phyloP scores from a whole-genome alignment of 2,888 invertebrate species.

The Drymonia ruficornis region DNA sequence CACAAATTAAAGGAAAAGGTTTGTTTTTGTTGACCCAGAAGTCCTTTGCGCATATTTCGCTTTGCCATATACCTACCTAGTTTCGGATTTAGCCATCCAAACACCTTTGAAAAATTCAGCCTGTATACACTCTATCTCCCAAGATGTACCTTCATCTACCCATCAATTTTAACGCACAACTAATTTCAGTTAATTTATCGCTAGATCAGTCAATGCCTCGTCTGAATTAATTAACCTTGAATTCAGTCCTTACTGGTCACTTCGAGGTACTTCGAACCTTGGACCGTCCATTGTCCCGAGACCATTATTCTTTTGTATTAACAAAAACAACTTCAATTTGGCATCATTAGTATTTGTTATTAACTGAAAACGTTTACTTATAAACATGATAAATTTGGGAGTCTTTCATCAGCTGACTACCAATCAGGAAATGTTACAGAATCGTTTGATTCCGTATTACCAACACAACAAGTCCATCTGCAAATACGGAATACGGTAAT shows the following conservation, averaged over 20 bases:
- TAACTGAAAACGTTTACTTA: background rate
- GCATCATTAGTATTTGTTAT: background rate
- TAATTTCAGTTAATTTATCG: constrained; percentile 10
- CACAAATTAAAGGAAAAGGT: no score
- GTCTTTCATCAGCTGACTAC: background rate
- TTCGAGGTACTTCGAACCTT: constrained; percentile 25
- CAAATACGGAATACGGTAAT: no score
- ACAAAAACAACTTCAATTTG: constrained; percentile 12
- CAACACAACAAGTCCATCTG: no score
- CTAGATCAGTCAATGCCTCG: constrained; percentile 26
- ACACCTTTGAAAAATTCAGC: no score
- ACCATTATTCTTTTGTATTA: constrained; percentile 21
- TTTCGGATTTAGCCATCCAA: no score
- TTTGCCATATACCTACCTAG: no score
- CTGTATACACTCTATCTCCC: no score
- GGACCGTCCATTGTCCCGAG: constrained; percentile 22
- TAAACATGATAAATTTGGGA: background rate
- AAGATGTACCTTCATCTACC: no score
- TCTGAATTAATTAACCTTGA: constrained; percentile 34
- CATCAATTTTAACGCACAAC: background rate
- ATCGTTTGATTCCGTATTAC: no score
- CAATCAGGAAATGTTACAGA: no score
- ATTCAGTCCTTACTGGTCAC: constrained; percentile 30
- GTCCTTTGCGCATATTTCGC: no score
- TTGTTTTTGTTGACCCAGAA: no score